Conservation (phyloP, 2,113 vertebrate species). For the Carlito syrichta region DNA sequence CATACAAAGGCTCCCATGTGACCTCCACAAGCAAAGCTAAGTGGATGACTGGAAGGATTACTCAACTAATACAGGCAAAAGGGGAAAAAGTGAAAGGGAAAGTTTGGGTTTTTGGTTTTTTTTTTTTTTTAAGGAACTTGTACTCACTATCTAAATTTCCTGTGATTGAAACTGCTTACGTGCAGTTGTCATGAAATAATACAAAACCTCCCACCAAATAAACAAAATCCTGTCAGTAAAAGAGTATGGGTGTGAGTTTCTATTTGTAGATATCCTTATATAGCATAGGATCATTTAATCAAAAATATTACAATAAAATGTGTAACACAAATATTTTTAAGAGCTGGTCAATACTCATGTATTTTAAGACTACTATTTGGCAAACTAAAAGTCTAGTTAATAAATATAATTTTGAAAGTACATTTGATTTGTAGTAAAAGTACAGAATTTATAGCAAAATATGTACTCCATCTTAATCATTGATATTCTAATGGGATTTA, state of each 20-base stretch:
- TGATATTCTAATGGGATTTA: not conserved
- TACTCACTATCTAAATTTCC: conserved; percentile 2
- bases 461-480: not conserved
- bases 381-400: not conserved
- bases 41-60: not conserved
- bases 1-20: not conserved
- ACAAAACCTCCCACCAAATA: not conserved
- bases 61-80: conserved; percentile 21
- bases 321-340: not conserved
- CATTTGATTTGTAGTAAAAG: not conserved
- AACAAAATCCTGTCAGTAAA: conserved; percentile 25
- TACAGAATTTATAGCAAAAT: conserved; percentile 17
- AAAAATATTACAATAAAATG: not conserved
- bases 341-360: not conserved
- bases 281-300: not conserved
- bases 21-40: not conserved
- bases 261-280: not conserved
- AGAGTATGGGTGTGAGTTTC: not conserved
- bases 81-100: not conserved
- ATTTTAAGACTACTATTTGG: not conserved
- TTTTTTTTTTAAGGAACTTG: not conserved
- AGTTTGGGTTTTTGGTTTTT: not conserved
- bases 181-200: conserved; percentile 3
- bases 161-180: not conserved
- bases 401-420: not conserved